Evolutionary conservation across 2,113 vertebrate species (phyloP).

Genomic region (Dendrocopos noguchii): DNA sequence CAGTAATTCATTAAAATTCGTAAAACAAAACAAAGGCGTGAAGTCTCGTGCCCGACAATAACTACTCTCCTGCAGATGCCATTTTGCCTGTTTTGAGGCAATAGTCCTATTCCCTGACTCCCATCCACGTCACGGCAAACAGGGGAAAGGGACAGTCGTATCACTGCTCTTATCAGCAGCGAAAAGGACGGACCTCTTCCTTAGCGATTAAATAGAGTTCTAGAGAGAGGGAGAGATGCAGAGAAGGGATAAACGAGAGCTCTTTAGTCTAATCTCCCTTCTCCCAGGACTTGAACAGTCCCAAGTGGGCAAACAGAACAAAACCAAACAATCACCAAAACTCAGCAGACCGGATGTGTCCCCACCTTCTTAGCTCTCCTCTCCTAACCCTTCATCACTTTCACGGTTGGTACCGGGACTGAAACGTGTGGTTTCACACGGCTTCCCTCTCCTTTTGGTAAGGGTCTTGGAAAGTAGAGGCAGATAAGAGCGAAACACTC

Average conservation of each 20-base stretch:
- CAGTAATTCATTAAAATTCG: background rate
- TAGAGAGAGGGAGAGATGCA: background rate
- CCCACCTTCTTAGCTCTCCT: background rate
- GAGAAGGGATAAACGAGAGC: background rate
- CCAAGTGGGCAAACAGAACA: conserved; percentile 50
- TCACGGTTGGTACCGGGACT: conserved; percentile 1
- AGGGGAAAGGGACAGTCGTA: background rate
- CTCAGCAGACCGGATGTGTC: conserved; percentile 30
- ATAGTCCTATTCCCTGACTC: background rate
- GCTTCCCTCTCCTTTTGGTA: background rate
- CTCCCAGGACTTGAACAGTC: background rate
- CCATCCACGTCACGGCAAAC: background rate
- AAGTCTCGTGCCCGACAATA: background rate
- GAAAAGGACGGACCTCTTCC: background rate
- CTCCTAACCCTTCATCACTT: background rate
- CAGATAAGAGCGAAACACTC: conserved; percentile 50
- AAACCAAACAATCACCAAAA: conserved; percentile 25
- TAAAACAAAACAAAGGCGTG: background rate
- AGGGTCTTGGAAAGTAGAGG: background rate
- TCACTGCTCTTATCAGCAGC: background rate
- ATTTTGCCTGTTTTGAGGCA: background rate
- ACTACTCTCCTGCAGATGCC: background rate
- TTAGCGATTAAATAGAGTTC: background rate
- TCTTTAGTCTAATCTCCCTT: background rate
- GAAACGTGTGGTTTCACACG: conserved; percentile 29